Evolutionary conservation across 1,140 invertebrate species (phyloP).

Genomic region (Drosophila biarmipes): DNA sequence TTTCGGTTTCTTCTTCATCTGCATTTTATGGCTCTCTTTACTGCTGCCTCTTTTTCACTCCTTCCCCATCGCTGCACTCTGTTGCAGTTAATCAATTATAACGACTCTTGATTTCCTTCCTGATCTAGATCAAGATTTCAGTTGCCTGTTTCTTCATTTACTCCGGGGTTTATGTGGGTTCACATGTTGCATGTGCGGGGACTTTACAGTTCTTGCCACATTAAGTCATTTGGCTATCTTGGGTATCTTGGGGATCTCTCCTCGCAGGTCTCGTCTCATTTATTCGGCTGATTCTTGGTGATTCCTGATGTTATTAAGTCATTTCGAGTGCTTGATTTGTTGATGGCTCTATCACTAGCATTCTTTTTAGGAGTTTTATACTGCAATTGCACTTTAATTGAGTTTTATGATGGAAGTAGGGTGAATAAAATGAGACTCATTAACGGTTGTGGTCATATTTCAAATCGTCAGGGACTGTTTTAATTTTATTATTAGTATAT

Average conservation of each 20-base stretch:
- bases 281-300: slow-evolving; percentile 44
- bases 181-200: slow-evolving; percentile 37
- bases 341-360: slow-evolving; percentile 59
- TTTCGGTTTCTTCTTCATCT: slow-evolving; percentile 56
- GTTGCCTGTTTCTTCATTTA: slow-evolving; percentile 20
- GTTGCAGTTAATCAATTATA: slow-evolving; percentile 84
- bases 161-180: slow-evolving; percentile 33
- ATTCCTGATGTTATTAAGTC: slow-evolving; percentile 51
- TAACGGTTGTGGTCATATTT: slow-evolving; percentile 17
- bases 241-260: slow-evolving; percentile 21
- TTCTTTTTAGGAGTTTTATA: slow-evolving; percentile 7
- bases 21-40: slow-evolving; percentile 32
- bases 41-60: slow-evolving; percentile 6
- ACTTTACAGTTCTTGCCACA: slow-evolving; percentile 47
- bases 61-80: slow-evolving; percentile 23
- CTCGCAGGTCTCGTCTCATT: slow-evolving; percentile 19
- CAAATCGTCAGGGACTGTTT: slow-evolving; percentile 4
- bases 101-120: slow-evolving; percentile 85
- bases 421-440: slow-evolving; percentile 8
- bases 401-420: slow-evolving; percentile 44
- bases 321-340: slow-evolving; percentile 57
- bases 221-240: slow-evolving; percentile 64
- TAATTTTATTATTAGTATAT: slow-evolving; percentile 11
- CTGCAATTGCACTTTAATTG: slow-evolving; percentile 56
- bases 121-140: slow-evolving; percentile 83